A percentile compares a stretch with the other conserved stretches of the same genome.
These are phyloP conservation scores for Nomada lathburiana DNA, from an alignment of 2,888 invertebrate genomes.

Conservation along the genomic window DNA sequence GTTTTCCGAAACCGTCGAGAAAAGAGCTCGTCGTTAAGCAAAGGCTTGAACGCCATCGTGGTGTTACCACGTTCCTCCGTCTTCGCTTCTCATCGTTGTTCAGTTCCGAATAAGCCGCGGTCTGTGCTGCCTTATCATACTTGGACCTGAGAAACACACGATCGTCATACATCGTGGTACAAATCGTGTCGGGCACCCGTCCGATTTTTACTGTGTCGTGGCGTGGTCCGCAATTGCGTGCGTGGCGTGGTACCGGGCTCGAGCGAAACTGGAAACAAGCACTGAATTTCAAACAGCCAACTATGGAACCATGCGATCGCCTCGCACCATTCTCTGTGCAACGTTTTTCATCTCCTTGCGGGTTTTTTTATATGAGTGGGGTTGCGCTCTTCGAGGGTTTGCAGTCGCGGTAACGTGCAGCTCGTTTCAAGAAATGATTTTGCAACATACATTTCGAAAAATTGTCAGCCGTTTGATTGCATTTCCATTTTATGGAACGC, in stretches of 20 bases:
- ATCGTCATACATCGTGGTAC: slow-evolving; percentile 24
- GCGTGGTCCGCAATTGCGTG: slow-evolving; percentile 54
- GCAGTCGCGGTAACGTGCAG: not conserved
- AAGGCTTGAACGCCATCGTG: slow-evolving; percentile 47
- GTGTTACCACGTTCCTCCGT: slow-evolving; percentile 34
- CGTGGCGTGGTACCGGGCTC: slow-evolving; percentile 59
- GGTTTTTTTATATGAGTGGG: slow-evolving; percentile 18
- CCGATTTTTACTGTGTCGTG: slow-evolving; percentile 38
- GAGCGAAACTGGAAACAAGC: slow-evolving; percentile 43
- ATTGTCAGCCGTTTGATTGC: not conserved
- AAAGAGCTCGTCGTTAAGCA: slow-evolving; percentile 39
- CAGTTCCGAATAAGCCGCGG: slow-evolving; percentile 38
- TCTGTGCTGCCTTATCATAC: slow-evolving; percentile 37
- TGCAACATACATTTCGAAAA: not conserved
- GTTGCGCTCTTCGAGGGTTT: not conserved
- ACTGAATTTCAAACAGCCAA: slow-evolving; percentile 21
- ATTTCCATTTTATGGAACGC: not conserved
- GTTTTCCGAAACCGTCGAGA: slow-evolving; percentile 40
- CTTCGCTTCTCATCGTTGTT: slow-evolving; percentile 8
- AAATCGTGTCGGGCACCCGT: slow-evolving; percentile 42
- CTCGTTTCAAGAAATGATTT: not conserved
- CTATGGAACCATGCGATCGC: slow-evolving; percentile 35
- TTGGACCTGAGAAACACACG: slow-evolving; percentile 14
- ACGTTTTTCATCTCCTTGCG: not conserved
- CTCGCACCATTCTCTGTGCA: slow-evolving; percentile 19